Conservation (phyloP, 2,797 vertebrate genomes). For the Sebastes minor region DNA sequence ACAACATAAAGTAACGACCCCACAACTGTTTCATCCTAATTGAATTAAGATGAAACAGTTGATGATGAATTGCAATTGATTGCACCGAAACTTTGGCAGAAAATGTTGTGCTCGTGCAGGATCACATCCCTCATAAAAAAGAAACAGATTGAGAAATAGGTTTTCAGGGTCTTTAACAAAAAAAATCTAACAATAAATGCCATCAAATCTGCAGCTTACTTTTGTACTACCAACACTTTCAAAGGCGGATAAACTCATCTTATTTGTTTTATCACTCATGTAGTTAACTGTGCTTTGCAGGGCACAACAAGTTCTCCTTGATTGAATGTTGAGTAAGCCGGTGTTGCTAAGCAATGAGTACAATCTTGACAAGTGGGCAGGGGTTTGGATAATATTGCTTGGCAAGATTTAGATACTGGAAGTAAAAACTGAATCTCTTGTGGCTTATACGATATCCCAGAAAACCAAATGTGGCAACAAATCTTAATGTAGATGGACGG, state of each 20-base stretch:
- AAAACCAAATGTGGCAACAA: slow-evolving; percentile 10
- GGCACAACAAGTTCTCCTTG: not conserved
- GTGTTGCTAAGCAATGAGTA: slow-evolving; percentile 44
- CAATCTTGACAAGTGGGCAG: slow-evolving; percentile 23
- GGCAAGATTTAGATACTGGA: slow-evolving; percentile 22
- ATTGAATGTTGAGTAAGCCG: slow-evolving; percentile 19
- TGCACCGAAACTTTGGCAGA: not conserved
- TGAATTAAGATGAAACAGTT: not conserved
- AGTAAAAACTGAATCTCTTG: slow-evolving; percentile 16
- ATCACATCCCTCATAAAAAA: not conserved
- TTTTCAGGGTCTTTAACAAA: not conserved
- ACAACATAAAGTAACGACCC: not conserved
- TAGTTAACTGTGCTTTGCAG: slow-evolving; percentile 16
- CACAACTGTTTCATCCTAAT: not conserved
- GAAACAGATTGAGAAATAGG: not conserved
- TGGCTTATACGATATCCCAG: not conserved
- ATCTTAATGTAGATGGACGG: slow-evolving; percentile 1
- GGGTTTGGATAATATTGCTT: slow-evolving; percentile 27
- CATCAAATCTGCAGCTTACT: not conserved
- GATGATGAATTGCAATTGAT: not conserved
- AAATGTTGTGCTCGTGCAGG: not conserved
- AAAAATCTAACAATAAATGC: not conserved
- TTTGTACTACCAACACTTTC: not conserved
- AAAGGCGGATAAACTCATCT: not conserved
- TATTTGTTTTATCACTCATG: slow-evolving; percentile 9